Percentiles rank a stretch among this genome's conserved stretches.
Conservation (phyloP, 2,888 invertebrate genomes). For the Phasia obesa region DNA sequence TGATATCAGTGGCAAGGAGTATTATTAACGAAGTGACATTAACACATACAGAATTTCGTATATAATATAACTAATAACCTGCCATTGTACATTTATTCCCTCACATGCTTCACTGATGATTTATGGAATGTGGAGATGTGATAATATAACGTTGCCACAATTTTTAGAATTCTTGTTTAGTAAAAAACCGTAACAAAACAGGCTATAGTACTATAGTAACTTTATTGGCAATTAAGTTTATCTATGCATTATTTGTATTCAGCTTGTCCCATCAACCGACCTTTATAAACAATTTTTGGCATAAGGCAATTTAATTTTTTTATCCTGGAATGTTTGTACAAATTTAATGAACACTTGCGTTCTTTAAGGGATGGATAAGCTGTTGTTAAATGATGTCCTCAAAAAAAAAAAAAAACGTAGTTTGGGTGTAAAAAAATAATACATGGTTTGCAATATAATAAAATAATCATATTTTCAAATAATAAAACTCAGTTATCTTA, state of each 20-base stretch:
- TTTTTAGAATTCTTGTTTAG: slow-evolving; percentile 50
- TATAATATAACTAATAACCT: slow-evolving; percentile 27
- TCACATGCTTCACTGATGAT: slow-evolving; percentile 69
- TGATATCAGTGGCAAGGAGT: slow-evolving; percentile 14
- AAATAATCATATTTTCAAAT: no score
- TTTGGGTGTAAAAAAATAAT: no score
- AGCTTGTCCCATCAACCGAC: not conserved
- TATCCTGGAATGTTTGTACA: no score
- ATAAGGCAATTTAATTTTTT: slow-evolving; percentile 17
- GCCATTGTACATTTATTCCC: slow-evolving; percentile 15
- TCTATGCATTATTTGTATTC: slow-evolving; percentile 13
- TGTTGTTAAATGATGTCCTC: no score
- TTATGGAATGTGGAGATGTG: slow-evolving; percentile 72
- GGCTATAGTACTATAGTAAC: slow-evolving; percentile 58
- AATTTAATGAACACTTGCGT: no score
- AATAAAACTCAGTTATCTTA: no score
- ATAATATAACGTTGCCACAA: slow-evolving; percentile 72
- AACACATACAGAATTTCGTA: slow-evolving; percentile 20
- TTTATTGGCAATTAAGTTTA: slow-evolving; percentile 69
- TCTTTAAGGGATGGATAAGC: no score
- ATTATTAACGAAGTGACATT: slow-evolving; percentile 9
- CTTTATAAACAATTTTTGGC: slow-evolving; percentile 25
- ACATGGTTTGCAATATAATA: no score
- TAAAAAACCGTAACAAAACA: slow-evolving; percentile 11
- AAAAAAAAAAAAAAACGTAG: no score